Evolutionary conservation across 2,113 vertebrate genomes (phyloP).

Genomic region (Diglossa brunneiventris): DNA sequence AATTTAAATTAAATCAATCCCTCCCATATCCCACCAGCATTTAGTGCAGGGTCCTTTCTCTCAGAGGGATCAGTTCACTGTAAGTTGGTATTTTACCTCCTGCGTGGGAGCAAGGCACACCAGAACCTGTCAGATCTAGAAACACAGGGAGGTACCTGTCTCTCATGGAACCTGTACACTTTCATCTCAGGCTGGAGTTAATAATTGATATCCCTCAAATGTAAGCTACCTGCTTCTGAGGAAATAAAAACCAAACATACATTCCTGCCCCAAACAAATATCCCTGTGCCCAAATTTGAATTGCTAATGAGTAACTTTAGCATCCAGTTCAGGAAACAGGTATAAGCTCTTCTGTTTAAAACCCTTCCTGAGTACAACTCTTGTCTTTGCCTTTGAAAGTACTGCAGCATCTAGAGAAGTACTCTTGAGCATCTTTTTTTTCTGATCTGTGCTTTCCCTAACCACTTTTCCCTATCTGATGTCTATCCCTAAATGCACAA

Average conservation of each 20-base stretch:
- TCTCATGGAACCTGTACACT: background rate
- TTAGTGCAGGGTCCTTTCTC: background rate
- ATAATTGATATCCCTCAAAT: conserved; percentile 9
- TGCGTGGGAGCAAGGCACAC: background rate
- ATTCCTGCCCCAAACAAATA: background rate
- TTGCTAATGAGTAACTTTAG: background rate
- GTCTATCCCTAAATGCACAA: background rate
- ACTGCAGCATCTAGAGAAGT: background rate
- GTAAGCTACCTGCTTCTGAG: background rate
- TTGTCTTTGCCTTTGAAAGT: background rate
- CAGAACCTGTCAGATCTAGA: background rate
- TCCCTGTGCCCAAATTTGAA: background rate
- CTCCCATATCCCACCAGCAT: background rate
- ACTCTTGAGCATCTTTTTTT: background rate
- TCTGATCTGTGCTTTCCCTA: background rate
- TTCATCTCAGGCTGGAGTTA: conserved; percentile 17
- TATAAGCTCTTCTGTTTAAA: background rate
- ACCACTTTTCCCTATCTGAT: background rate
- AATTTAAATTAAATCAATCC: background rate
- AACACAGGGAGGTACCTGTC: background rate
- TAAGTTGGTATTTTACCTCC: background rate
- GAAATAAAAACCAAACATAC: background rate
- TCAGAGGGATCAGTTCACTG: background rate
- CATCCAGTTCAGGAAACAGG: background rate
- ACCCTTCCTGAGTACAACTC: background rate